Conservation (phyloP, 2,888 invertebrate genomes). For the Micoletzkya japonica region DNA sequence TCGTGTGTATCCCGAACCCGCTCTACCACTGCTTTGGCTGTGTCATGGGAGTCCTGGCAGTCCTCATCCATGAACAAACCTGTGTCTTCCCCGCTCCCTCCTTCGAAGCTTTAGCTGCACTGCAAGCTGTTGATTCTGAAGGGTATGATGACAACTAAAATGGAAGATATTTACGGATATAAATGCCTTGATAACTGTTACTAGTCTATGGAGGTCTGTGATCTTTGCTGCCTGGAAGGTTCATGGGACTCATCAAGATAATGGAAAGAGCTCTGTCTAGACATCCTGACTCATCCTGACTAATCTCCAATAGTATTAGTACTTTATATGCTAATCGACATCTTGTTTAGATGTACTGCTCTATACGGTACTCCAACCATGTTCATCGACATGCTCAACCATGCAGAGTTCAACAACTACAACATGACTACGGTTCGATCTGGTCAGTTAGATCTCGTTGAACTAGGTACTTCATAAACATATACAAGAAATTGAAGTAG, state of each 20-base stretch:
- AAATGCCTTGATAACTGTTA: background rate
- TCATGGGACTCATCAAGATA: background rate
- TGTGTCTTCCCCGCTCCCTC: conserved; percentile 66
- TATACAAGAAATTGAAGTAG: no score
- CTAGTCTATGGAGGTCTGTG: background rate
- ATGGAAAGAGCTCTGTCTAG: background rate
- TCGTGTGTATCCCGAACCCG: conserved; percentile 61
- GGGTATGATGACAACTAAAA: conserved; percentile 67
- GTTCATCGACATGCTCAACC: conserved; percentile 68
- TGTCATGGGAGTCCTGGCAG: conserved; percentile 71
- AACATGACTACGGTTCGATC: conserved; percentile 61
- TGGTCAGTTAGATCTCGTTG: conserved; percentile 29
- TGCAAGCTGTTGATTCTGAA: conserved; percentile 74
- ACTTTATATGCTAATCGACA: background rate
- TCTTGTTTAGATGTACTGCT: conserved; percentile 65
- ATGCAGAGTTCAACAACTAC: conserved; percentile 64
- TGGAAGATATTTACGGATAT: background rate
- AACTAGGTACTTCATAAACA: no score
- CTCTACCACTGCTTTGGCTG: conserved; percentile 78
- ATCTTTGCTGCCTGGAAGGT: background rate
- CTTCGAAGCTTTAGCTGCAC: conserved; percentile 71
- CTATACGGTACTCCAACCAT: conserved; percentile 69
- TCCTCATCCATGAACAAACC: conserved; percentile 68
- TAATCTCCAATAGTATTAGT: background rate
- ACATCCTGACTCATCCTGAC: background rate